Base-by-base conservation (phyloP, 1,140 invertebrate genomes). In the Chionoecetes opilio region DNA sequence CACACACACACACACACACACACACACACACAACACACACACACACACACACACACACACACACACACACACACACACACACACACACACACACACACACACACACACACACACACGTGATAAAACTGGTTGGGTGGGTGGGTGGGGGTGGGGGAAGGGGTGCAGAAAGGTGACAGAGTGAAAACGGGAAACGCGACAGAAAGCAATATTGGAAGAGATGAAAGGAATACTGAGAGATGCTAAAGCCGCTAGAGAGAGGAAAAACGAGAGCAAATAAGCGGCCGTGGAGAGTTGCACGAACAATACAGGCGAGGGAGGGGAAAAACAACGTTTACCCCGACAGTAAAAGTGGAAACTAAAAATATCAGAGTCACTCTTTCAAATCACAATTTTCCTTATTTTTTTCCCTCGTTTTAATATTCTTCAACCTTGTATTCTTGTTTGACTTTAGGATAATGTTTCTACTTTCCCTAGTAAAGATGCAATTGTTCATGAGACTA, bases 1-100 rank as follows among this genome's bases (percentile, higher is more conserved):
- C 63, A 75, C 63, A 75, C 63, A 75, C 63, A 75, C 53, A 75
- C 53, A 75, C 53, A 75, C 53, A 75, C 53, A 75, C 53, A 75
- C 53, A 75, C 63, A 75, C 63, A 75, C 63, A 75, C 63, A 75
- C 63, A 75, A 21, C 63, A 75, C 6, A n/a, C 63, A 75, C 63
- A 75, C 63, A 75, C 63, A 75, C 63, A 75, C 63, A 75, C 63
- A 75, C 63, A 75, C 63, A 75, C 63, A 75, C 63, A 75, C 63
- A 75, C 63, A 75, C 63, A 75, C 63, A 75, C 63, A 75, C 63
- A 75, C 63, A 75, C 63, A 75, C 63, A 75, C 63, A 75, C 63
- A 75, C 63, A 75, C 63, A 75, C 63, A 75, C 63, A 75, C 53
- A 75, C 53, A 75, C 53, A 75, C 53, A 75, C 53, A 75, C 53